Base-by-base conservation (phyloP, 92 coral and sea anemone species). In the Blastomussa wellsi region DNA sequence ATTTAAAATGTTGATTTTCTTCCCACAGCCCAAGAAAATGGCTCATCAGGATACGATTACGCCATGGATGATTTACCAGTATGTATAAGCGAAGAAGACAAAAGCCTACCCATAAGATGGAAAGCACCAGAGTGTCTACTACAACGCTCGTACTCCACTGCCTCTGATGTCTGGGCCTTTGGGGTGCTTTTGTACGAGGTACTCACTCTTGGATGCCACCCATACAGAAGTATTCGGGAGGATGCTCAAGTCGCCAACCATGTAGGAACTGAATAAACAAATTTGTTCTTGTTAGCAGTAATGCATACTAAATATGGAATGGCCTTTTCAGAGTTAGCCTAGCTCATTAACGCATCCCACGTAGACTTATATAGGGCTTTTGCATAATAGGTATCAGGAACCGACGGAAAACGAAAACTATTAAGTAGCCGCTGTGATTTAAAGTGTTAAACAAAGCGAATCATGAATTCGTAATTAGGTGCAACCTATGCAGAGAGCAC, bases 91-190 rank as follows among this genome's bases (percentile, higher is more conserved):
- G 36, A 42, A 44, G 32, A 33, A 13, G 82, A 60, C 42, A 57
- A 87, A 8, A 7, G 51, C 6, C 68, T 81, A 0, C 90, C 90
- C 0, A 47, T 48, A 5, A 83, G 90, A 57, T 87, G 90, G 86
- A 57, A 64, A 36, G 86, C 90, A n/a, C 90, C 90, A 36, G 90
- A 87, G 77, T 65, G 59, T n/a, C 47, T 80, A 57, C 17, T 10
- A 20, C 4, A 60, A 36, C 68, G 24, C 13, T 41, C 49, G n/a
- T 78, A 78, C 13, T 78, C 82, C 49, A 78, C 51, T 26, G 24
- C 71, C 35, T 78, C 82, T 35, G 82, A 78, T 36, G 82, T 78
- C 1, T 78, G 71, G 71, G 69, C 82, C 70, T 55, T 55, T 36
- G 82, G 51, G 11, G 71, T 78, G 33, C 69, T 78, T 26, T 37